phyloP scores from a whole-genome alignment of 2,888 invertebrate genomes.

The Eristalis pertinax region DNA sequence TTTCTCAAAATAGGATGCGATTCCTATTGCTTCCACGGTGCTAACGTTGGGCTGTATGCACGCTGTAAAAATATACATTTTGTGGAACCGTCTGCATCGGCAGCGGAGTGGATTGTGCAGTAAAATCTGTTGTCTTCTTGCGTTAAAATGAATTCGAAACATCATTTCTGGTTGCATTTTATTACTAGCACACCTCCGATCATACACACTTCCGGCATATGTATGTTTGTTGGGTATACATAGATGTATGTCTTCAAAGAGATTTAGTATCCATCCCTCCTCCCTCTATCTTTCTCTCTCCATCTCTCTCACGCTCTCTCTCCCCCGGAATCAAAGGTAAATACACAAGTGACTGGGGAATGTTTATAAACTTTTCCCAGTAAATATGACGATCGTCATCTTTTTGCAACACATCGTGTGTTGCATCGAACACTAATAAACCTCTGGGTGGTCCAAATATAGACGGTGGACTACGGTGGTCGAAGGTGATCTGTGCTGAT shows the following conservation, averaged over 20 bases:
- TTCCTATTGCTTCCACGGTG: neutral
- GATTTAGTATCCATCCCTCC: neutral
- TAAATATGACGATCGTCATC: slow-evolving; percentile 13
- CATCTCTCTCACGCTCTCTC: too few species aligned
- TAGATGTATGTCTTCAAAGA: slow-evolving; percentile 29
- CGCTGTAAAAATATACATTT: slow-evolving; percentile 32
- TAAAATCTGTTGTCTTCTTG: slow-evolving; percentile 34
- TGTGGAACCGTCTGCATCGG: neutral
- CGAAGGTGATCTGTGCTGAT: slow-evolving; percentile 28
- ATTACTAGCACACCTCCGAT: slow-evolving; percentile 33
- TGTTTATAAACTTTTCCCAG: slow-evolving; percentile 52
- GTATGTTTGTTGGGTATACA: neutral
- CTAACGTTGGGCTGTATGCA: neutral
- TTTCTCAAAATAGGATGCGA: slow-evolving; percentile 41
- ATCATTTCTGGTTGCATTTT: slow-evolving; percentile 1
- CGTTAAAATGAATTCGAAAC: slow-evolving; percentile 29
- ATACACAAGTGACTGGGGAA: slow-evolving; percentile 30
- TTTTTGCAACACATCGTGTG: slow-evolving; percentile 44
- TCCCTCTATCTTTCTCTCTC: too few species aligned
- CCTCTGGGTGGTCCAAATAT: slow-evolving; percentile 65
- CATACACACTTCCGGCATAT: slow-evolving; percentile 34
- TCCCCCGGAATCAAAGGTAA: slow-evolving; percentile 32
- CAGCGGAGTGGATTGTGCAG: neutral
- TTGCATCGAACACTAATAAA: slow-evolving; percentile 59
- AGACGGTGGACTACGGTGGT: slow-evolving; percentile 36